Evolutionary conservation across 2,113 vertebrate species (phyloP).

Genomic region (Petrocephalus zakoni): DNA sequence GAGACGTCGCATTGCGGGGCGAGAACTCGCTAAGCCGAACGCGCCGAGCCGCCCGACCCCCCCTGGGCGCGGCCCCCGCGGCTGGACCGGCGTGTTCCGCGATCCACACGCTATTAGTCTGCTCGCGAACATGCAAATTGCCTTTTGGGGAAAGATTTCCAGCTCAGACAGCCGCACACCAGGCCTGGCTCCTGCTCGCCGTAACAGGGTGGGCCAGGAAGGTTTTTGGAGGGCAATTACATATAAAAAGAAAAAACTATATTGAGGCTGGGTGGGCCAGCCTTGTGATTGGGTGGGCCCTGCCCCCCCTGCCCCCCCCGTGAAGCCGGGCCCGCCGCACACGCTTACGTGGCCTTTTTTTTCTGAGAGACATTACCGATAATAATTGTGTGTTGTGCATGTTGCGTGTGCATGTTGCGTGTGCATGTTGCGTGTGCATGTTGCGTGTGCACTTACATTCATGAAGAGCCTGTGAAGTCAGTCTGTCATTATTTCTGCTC

Average conservation of each 20-base stretch:
- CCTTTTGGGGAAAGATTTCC: background rate
- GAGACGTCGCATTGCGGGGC: background rate
- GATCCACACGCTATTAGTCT: background rate
- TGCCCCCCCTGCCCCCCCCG: no score
- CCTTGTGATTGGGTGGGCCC: no score
- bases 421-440: no score
- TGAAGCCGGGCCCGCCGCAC: no score
- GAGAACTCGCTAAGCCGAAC: background rate
- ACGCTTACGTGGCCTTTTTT: background rate
- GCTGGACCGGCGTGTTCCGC: background rate
- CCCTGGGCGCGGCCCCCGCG: background rate
- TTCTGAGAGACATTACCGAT: background rate
- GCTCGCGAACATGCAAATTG: background rate
- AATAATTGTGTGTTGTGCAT: background rate
- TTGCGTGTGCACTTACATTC: background rate
- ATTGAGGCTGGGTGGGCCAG: no score
- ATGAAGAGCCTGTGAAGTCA: background rate
- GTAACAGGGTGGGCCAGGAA: no score
- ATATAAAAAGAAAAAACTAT: no score
- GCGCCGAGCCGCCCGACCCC: background rate
- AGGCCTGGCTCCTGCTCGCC: no score
- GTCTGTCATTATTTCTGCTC: background rate
- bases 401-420: no score
- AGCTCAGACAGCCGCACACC: no score
- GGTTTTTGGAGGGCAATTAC: no score